These are phyloP conservation scores for Luehdorfia chinensis DNA, from an alignment of 1,140 invertebrate genomes.

Conservation along the genomic window DNA sequence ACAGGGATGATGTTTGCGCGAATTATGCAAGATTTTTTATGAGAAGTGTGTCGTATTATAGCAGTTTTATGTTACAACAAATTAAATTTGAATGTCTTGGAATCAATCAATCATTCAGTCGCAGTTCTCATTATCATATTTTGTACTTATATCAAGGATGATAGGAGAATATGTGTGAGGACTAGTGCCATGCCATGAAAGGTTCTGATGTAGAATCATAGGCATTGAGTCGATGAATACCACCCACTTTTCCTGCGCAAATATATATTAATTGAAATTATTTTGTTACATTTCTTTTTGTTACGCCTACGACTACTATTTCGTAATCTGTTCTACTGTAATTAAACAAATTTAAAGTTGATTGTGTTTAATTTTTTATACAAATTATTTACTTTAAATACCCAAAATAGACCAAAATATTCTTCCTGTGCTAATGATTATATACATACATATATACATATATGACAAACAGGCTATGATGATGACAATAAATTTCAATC, in stretches of 20 bases:
- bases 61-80: constrained; percentile 7
- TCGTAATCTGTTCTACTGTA: constrained; percentile 68
- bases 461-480: no score
- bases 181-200: constrained; percentile 76
- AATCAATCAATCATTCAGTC: constrained; percentile 27
- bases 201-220: constrained; percentile 75
- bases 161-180: constrained; percentile 72
- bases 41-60: constrained; percentile 34
- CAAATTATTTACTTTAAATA: not conserved
- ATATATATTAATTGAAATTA: constrained; percentile 58
- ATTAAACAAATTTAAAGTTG: constrained; percentile 63
- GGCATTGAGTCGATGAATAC: constrained; percentile 73
- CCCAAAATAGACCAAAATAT: no score
- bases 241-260: constrained; percentile 71
- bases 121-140: constrained; percentile 43
- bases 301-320: constrained; percentile 59
- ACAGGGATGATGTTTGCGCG: constrained; percentile 73
- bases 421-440: no score
- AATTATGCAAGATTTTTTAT: constrained; percentile 71
- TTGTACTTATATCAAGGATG: constrained; percentile 67
- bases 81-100: constrained; percentile 2
- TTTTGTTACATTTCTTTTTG: constrained; percentile 62
- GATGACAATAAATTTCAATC: no score
- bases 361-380: constrained; percentile 16
- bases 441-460: no score